Base-by-base conservation (phyloP, 2,888 invertebrate genomes). In the Tholera decimalis region DNA sequence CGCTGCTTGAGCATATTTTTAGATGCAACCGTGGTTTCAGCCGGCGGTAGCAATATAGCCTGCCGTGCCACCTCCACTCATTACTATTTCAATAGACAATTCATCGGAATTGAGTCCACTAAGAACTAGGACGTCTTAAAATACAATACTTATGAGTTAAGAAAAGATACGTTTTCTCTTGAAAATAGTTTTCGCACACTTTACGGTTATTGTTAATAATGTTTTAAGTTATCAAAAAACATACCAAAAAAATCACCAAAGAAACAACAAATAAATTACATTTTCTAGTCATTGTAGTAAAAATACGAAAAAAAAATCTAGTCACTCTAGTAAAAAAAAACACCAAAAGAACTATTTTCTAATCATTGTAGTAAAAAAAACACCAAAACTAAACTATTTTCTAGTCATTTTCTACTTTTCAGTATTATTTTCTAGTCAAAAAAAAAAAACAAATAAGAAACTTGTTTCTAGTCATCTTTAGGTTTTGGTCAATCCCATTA, bases 1-100 rank as follows among this genome's bases (percentile, higher is more conserved):
- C 88, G 84, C 15, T 60, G 75, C 80, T 64, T 58, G 79, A 76
- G 89, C 90, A 93, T 95, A 95, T 95, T 94, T 94, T 95, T 95
- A 95, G 95, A 94, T 93, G 92, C 91, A 89, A 82, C 81, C 53
- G 53, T 56, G 33, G 11, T 49, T 68, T 30, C 41, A 20, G 39
- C 7, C 46, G 35, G 58, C 37, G 26, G 67, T 18, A 51, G 26
- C 59, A 54, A 59, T 35, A 54, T 28, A 39, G 39, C 30, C 33
- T 43, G 13, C 20, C 50, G 13, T 20, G 46, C 51, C 39, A 61
- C 64, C 72, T 73, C 65, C 57, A 78, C 91, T 92, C 90, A 94
- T 95, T 89, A 91, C 88, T 91, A 85, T 93, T 95, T 93, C 93
- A 95, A 54, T 56, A 64, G 75, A 18, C 43, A 28, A 15, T 86